These are phyloP conservation scores for Eilema depressum DNA, from an alignment of 2,888 invertebrate genomes.

Conservation along the genomic window DNA sequence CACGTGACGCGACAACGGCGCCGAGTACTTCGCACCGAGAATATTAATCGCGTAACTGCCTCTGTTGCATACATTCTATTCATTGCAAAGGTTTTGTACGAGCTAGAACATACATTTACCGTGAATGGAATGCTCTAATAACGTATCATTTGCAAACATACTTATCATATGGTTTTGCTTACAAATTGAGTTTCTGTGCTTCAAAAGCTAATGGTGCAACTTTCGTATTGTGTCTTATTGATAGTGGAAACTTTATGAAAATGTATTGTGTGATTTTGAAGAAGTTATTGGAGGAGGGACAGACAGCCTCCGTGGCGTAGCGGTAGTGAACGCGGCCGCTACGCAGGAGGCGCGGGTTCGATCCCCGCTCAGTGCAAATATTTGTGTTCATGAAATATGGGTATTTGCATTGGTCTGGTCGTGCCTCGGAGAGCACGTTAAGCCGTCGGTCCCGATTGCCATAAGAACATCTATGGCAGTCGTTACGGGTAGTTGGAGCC, in stretches of 20 bases:
- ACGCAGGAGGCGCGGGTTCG: no score
- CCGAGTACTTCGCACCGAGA: constrained; percentile 49
- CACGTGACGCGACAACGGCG: constrained; percentile 51
- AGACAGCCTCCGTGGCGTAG: no score
- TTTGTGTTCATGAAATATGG: no score
- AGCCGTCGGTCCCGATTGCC: no score
- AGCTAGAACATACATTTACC: background rate
- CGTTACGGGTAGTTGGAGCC: no score
- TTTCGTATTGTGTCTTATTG: background rate
- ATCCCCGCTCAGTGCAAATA: no score
- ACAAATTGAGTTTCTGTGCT: background rate
- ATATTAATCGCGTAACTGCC: constrained; percentile 51
- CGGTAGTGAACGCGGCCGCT: no score
- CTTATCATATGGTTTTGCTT: background rate
- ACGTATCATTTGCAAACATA: background rate
- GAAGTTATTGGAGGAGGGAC: no score
- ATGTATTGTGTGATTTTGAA: no score
- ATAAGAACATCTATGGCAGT: no score
- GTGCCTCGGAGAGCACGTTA: no score
- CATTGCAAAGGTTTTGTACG: background rate
- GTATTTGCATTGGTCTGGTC: no score
- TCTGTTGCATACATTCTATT: constrained; percentile 33
- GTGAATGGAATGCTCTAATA: background rate
- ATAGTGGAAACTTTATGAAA: background rate
- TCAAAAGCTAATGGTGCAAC: background rate